phyloP scores from a whole-genome alignment of 2,888 invertebrate genomes.

The Andrena flavipes region DNA sequence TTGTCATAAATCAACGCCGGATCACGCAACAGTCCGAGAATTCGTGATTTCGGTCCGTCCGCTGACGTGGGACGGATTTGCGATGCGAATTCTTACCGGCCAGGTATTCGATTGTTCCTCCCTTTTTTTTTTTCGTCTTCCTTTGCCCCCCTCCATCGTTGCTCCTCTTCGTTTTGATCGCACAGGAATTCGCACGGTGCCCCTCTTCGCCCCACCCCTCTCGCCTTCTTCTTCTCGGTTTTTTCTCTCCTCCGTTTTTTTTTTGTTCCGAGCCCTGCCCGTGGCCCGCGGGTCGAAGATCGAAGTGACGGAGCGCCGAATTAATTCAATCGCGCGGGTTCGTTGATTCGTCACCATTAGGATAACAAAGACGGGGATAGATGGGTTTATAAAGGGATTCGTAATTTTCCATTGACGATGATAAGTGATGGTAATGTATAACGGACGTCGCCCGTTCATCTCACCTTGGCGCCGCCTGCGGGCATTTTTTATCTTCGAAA shows the following conservation, averaged over 20 bases:
- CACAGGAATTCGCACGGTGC: slow-evolving; percentile 20
- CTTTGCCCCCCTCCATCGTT: background rate
- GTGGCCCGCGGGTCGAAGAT: background rate
- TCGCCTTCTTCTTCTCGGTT: background rate
- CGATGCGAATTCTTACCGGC: slow-evolving; percentile 65
- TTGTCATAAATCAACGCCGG: slow-evolving; percentile 80
- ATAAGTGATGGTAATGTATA: slow-evolving; percentile 28
- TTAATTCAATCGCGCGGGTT: slow-evolving; percentile 36
- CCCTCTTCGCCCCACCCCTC: background rate
- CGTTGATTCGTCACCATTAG: slow-evolving; percentile 30
- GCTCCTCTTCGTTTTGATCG: slow-evolving; percentile 33
- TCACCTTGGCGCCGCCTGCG: too few species aligned
- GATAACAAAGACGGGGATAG: slow-evolving; percentile 28
- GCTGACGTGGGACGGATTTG: slow-evolving; percentile 66
- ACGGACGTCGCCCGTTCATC: background rate
- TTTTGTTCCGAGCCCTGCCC: background rate
- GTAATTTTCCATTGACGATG: slow-evolving; percentile 17
- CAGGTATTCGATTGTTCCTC: slow-evolving; percentile 60
- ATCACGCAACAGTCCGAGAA: slow-evolving; percentile 72
- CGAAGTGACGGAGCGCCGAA: slow-evolving; percentile 43
- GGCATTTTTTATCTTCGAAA: too few species aligned
- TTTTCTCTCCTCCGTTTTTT: too few species aligned
- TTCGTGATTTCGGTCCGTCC: slow-evolving; percentile 70
- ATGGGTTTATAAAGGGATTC: slow-evolving; percentile 27
- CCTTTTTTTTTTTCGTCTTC: slow-evolving; percentile 18